Evolutionary conservation across 2,888 invertebrate species (phyloP).

Genomic region (Apocheima hispidaria): DNA sequence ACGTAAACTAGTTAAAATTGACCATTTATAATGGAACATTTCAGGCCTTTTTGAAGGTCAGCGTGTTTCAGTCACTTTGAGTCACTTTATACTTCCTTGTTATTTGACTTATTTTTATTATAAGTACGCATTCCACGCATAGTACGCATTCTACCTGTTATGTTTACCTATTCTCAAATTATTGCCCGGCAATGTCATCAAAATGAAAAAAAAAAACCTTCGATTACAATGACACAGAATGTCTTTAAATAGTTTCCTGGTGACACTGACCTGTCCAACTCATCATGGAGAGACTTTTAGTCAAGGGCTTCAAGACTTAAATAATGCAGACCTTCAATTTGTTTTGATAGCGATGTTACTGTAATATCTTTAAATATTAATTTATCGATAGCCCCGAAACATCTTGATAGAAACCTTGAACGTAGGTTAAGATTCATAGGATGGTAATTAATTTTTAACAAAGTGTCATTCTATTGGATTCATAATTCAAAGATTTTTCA

Average conservation of each 20-base stretch:
- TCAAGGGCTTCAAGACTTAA: slow-evolving; percentile 15
- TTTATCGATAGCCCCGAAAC: neutral
- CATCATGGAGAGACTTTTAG: neutral
- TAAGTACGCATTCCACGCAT: too few species aligned
- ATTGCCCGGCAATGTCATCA: neutral
- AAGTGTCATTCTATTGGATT: neutral
- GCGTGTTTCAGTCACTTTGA: neutral
- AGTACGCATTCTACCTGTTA: too few species aligned
- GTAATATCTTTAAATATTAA: neutral
- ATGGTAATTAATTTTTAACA: neutral
- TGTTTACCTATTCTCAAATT: neutral
- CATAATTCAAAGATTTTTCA: too few species aligned
- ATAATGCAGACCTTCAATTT: slow-evolving; percentile 16
- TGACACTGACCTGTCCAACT: slow-evolving; percentile 27
- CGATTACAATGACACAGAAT: neutral
- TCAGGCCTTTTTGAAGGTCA: neutral
- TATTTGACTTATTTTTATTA: neutral
- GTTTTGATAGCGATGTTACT: neutral
- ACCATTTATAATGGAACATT: neutral
- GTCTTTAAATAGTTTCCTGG: slow-evolving; percentile 12
- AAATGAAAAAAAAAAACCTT: too few species aligned
- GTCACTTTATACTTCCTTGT: neutral
- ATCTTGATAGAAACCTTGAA: slow-evolving; percentile 2
- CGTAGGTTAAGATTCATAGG: neutral
- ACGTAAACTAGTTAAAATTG: too few species aligned